A percentile compares a stretch with the other conserved stretches of the same genome.
phyloP scores from a whole-genome alignment of 2,888 invertebrate genomes.

The Cephus nigrinus region DNA sequence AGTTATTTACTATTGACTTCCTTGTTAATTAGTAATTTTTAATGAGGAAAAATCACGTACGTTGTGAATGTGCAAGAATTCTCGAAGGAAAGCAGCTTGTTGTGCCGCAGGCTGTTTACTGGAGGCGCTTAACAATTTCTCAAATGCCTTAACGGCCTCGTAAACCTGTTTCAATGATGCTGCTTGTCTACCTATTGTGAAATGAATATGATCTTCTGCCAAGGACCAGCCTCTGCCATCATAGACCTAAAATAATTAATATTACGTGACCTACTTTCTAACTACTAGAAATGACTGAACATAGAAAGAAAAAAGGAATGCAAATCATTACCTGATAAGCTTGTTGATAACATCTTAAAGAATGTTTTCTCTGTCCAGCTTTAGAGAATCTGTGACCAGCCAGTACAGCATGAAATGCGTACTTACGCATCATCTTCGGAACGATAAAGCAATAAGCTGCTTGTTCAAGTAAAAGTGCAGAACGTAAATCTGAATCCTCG shows the following conservation, averaged over 20 bases:
- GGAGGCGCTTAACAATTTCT: slow-evolving; percentile 78
- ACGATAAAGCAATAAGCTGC: slow-evolving; percentile 91
- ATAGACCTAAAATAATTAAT: slow-evolving; percentile 71
- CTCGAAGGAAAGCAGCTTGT: slow-evolving; percentile 85
- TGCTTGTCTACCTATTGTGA: slow-evolving; percentile 92
- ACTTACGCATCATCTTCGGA: slow-evolving; percentile 87
- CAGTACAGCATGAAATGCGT: slow-evolving; percentile 95
- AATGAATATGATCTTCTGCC: slow-evolving; percentile 96
- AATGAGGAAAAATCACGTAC: slow-evolving; percentile 67
- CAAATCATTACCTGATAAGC: slow-evolving; percentile 79
- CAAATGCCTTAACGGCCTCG: slow-evolving; percentile 81
- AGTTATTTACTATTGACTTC: background rate
- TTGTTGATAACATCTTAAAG: slow-evolving; percentile 90
- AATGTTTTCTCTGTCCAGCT: slow-evolving; percentile 91
- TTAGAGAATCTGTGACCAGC: slow-evolving; percentile 96
- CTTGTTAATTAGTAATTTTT: background rate
- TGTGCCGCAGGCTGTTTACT: slow-evolving; percentile 79
- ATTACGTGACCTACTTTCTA: background rate
- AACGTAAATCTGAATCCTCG: slow-evolving; percentile 96
- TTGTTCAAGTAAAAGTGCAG: slow-evolving; percentile 93
- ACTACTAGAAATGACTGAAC: background rate
- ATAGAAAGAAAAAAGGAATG: background rate
- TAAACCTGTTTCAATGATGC: slow-evolving; percentile 80
- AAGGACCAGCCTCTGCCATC: slow-evolving; percentile 86
- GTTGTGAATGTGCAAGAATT: slow-evolving; percentile 87